Evolutionary conservation across 64 coral and sea anemone genomes (phyloP), one percentile per base, ranked within the genome.

Genomic region (Orbicella faveolata): DNA sequence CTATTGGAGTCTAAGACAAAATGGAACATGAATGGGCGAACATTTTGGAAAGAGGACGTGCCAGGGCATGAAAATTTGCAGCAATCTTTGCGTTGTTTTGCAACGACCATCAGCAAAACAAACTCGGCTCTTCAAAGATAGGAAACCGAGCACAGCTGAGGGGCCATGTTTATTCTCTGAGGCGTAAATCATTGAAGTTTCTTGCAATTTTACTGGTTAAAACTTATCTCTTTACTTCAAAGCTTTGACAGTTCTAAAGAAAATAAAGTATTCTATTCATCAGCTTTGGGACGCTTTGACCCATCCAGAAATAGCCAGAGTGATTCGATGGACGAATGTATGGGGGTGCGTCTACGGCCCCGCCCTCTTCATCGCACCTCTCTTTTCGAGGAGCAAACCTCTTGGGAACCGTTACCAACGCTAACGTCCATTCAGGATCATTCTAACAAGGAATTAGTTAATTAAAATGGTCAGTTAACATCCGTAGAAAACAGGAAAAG

Each of bases 201-300:
- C 64, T 72, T 70, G 82, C 20, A 73, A 54, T 85, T 85, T 85
- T 52, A 85, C 82, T 85, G 82, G 82, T 36, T 85, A 85, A 72
- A 85, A 85, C 82, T 85, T 85, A 85, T 85, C 82, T 72, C 65
- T 21, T 85, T 70, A 48, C 61, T 70, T 72, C 11, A 68, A 85
- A 85, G 82, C 63, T 85, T 85, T 85, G 82, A 85, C 82, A 85
- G 36, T 85, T 85, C 33, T 33, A 69, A 72, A 17, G 82, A 52
- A 85, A 73, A 73, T 85, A 73, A 85, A 70, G 67, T 70, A 70
- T 70, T 70, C 67, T 70, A n/a, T 70, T 85, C 36, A 73, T 72
- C 9, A 23, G 82, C 37, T 73, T 85, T 66, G 21, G 11, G 66
- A 73, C 66, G 82, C 82, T 85, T 85, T 85, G 82, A 53, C 39